Base-by-base conservation (phyloP, 2,797 vertebrate species). In the Dipus sagitta region DNA sequence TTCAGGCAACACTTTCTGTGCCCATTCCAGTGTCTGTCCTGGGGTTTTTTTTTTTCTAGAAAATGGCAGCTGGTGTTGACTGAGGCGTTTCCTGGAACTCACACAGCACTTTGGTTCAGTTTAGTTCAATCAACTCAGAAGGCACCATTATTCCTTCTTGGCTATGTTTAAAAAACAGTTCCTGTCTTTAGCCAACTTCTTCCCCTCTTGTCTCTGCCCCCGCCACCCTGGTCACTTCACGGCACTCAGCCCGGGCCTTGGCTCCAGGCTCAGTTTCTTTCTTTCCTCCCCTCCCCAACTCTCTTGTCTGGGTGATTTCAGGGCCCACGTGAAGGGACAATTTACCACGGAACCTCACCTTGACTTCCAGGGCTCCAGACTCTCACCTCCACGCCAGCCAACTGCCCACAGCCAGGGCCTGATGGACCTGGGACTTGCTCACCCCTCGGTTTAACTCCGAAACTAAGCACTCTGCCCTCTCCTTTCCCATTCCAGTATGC, bases 31-130 rank as follows among this genome's bases (percentile, higher is more conserved):
- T 14, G 75, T 87, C 80, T 89, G 80, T 64, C 30, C 79, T 26
- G 23, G 6, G 30, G 0, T 9, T 85, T 78, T 88, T 87, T 90
- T 9, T 85, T 78, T 88, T 87, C 92, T 88, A 88, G 86, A 94
- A 90, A 92, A 91, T 92, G 88, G 76, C 71, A 95, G 88, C 92
- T 88, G 30, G 20, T 62, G 83, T 90, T 90, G 60, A 80, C 80
- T 26, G n/a, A 28, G 86, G 42, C 77, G 30, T 84, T 96, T 95
- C 80, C 77, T 64, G 60, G 79, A 91, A 94, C 71, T 76, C 68
- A 87, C 65, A 71, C 67, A 90, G 88, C 34, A 17, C 75, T 94
- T 92, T 0, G 15, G 85, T 89, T 94, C 86, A 60, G 76, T 90
- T 91, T 74, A 75, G 68, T 86, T 92, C 88, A 75, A 83, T 86